A percentile compares a stretch with the other conserved stretches of the same genome.
Conservation (phyloP, 2,888 invertebrate species). For the Drosophila conformis region DNA sequence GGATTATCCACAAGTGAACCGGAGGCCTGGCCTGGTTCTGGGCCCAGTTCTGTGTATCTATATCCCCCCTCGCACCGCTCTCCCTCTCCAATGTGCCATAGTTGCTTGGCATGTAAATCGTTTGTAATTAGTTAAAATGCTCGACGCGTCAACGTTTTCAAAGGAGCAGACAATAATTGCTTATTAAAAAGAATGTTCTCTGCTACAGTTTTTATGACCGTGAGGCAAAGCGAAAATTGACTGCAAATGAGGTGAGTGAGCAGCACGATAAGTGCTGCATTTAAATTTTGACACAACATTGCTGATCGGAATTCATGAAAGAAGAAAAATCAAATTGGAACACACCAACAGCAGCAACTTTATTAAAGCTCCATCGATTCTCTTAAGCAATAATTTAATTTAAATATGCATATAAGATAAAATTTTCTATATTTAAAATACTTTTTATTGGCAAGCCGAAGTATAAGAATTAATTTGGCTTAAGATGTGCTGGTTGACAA, state of each 20-base stretch:
- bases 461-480: not conserved
- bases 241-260: conserved; percentile 65
- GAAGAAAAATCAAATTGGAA: not conserved
- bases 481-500: not conserved
- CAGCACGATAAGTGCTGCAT: conserved; percentile 10
- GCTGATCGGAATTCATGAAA: not conserved
- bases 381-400: not conserved
- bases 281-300: not conserved
- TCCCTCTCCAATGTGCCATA: conserved; percentile 3
- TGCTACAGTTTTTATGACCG: conserved; percentile 68
- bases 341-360: not conserved
- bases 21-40: conserved; percentile 66
- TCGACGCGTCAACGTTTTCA: conserved; percentile 61
- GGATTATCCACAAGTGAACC: conserved; percentile 67
- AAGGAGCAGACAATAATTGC: conserved; percentile 77
- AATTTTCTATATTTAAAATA: too few species aligned
- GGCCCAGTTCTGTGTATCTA: conserved; percentile 28
- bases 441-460: not conserved
- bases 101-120: conserved; percentile 77
- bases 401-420: not conserved
- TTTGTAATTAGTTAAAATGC: conserved; percentile 78
- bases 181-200: conserved; percentile 72
- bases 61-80: not conserved
- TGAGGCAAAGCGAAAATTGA: conserved; percentile 67
- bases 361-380: not conserved